Percentiles rank a stretch among this genome's conserved stretches.
Conservation (phyloP, 2,888 invertebrate species). For the Drosophila affinis region DNA sequence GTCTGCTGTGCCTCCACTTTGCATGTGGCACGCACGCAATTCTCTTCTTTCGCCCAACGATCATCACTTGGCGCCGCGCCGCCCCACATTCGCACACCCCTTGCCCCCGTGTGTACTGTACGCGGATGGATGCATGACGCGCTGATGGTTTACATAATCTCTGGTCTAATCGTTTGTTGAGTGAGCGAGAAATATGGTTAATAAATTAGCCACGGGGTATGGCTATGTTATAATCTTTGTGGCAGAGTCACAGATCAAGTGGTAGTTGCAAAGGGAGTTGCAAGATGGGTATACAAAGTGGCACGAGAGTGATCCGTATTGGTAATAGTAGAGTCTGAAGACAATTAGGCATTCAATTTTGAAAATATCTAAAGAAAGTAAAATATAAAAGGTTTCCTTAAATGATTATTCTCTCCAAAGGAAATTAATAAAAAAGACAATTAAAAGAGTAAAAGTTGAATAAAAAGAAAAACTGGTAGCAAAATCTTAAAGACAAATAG, state of each 20-base stretch:
- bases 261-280: not conserved
- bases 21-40: constrained; percentile 48
- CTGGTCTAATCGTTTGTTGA: constrained; percentile 57
- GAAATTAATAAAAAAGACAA: not conserved
- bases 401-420: not conserved
- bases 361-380: too few species aligned
- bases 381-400: not conserved
- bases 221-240: not conserved
- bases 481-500: not conserved
- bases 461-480: not conserved
- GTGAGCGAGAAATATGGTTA: constrained; percentile 66
- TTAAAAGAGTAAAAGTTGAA: too few species aligned
- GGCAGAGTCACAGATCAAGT: constrained; percentile 1
- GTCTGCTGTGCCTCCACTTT: constrained; percentile 30
- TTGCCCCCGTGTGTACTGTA: constrained; percentile 4
- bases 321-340: not conserved
- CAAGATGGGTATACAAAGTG: not conserved
- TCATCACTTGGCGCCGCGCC: constrained; percentile 33
- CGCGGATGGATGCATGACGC: constrained; percentile 56
- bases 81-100: constrained; percentile 33
- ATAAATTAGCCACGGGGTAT: constrained; percentile 51
- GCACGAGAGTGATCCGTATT: not conserved
- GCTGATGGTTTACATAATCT: constrained; percentile 59
- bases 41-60: constrained; percentile 33
- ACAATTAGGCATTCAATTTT: too few species aligned